Percentiles rank a stretch among this genome's conserved stretches.
phyloP scores from a whole-genome alignment of 2,113 vertebrate genomes.

The Trachemys scripta region DNA sequence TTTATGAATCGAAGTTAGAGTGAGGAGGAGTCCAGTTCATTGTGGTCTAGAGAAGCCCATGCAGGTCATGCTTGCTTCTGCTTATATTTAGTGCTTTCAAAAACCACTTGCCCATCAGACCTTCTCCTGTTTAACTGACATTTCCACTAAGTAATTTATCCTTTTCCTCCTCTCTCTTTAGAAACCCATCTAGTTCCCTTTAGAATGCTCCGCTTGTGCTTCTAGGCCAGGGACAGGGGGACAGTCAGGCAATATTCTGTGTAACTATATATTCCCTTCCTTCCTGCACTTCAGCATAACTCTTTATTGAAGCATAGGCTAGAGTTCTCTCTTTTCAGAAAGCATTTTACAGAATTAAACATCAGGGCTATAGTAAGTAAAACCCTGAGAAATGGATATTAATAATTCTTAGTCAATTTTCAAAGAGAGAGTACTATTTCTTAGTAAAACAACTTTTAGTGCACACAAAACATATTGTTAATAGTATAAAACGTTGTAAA shows the following conservation, averaged over 20 bases:
- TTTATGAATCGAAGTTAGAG: slow-evolving; percentile 38
- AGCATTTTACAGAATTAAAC: neutral
- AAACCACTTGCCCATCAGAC: neutral
- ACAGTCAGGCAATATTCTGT: neutral
- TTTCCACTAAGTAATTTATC: slow-evolving; percentile 44
- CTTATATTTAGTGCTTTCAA: slow-evolving; percentile 52
- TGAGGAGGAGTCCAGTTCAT: neutral
- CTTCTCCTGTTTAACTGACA: slow-evolving; percentile 28
- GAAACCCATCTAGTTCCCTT: slow-evolving; percentile 31
- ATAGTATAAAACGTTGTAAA: neutral
- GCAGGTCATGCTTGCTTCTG: neutral
- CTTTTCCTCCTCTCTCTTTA: neutral
- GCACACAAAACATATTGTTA: neutral
- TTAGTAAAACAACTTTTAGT: neutral
- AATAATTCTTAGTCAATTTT: neutral
- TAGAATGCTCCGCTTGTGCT: slow-evolving; percentile 7
- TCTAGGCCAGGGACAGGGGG: too few species aligned
- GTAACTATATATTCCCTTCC: neutral
- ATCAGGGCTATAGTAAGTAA: neutral
- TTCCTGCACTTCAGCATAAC: neutral
- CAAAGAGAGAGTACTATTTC: neutral
- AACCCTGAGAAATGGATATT: neutral
- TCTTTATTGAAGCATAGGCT: neutral
- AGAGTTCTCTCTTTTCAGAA: neutral
- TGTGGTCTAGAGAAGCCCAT: neutral